Evolutionary conservation across 2,113 vertebrate species (phyloP), one percentile per base, ranked within the genome.

Genomic region (Acrocephalus arundinaceus): DNA sequence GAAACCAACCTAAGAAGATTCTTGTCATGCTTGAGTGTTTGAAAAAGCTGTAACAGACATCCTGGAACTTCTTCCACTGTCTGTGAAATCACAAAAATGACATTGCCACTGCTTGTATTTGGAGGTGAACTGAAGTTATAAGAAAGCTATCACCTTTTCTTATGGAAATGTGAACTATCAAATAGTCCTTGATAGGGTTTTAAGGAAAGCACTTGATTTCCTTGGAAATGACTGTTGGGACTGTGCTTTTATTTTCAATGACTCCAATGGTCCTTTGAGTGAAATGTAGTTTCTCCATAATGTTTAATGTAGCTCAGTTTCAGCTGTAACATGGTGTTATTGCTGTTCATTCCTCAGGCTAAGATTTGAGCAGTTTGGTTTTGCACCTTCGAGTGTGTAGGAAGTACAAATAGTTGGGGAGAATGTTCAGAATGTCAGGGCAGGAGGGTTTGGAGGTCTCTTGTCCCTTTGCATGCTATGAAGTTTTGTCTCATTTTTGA

Each of bases 91-190:
- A 30, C 49, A 76, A 52, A 87, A 93, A 74, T 35, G 39, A 14
- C 65, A 22, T 54, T 82, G 41, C 11, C 59, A 5, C 57, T 54
- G 33, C 57, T 90, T 63, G 18, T 51, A n/a, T 80, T 74, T 94
- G 43, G n/a, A 84, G 59, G 43, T 45, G 74, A 72, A 20, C 59
- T 92, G 93, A 59, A 88, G 61, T 58, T 80, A 11, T 7, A 48
- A 81, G 68, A 43, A 75, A 85, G 49, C 8, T n/a, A 22, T 83
- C 31, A 41, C 31, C n/a, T 85, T 61, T 87, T 39, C 46, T 70
- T 76, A 77, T 6, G n/a, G 74, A 83, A 90, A 77, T 81, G 59
- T 86, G 83, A 93, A 17, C 43, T 89, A 35, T 89, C 65, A 86
- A 7, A 77, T 59, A 90, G 65, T 37, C 61, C 68, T 74, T 72